Conservation (phyloP, 2,113 vertebrate genomes). For the Albula goreensis region DNA sequence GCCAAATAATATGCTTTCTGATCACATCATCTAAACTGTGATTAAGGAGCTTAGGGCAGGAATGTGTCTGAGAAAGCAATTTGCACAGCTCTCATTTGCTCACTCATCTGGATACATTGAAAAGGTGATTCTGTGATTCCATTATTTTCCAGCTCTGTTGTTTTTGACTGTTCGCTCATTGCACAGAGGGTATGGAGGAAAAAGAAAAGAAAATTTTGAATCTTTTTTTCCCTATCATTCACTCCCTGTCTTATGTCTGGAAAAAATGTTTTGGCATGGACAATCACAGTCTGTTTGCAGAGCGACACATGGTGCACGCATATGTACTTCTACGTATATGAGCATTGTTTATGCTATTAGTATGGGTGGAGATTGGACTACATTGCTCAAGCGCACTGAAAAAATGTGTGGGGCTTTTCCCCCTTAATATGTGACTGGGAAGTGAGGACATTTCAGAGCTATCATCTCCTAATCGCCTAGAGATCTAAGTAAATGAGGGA, state of each 20-base stretch:
- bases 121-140: constrained; percentile 11
- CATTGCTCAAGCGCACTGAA: constrained; percentile 37
- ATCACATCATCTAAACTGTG: constrained; percentile 36
- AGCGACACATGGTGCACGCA: background rate
- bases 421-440: constrained; percentile 54
- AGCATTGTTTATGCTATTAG: background rate
- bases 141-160: background rate
- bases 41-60: constrained; percentile 46
- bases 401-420: constrained; percentile 8
- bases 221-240: background rate
- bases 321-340: background rate
- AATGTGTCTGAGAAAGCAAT: constrained; percentile 38
- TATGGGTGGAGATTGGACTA: background rate
- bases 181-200: constrained; percentile 53
- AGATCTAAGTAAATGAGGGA: constrained; percentile 63
- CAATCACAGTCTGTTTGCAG: background rate
- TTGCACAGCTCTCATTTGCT: constrained; percentile 13
- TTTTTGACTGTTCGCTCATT: background rate
- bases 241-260: background rate
- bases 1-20: constrained; percentile 58
- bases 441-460: constrained; percentile 49
- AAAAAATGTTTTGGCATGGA: background rate
- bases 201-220: constrained; percentile 26
- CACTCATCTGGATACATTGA: constrained; percentile 17
- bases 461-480: constrained; percentile 34